Base-by-base conservation (phyloP, 1,140 invertebrate genomes). In the Dufourea novaeangliae region DNA sequence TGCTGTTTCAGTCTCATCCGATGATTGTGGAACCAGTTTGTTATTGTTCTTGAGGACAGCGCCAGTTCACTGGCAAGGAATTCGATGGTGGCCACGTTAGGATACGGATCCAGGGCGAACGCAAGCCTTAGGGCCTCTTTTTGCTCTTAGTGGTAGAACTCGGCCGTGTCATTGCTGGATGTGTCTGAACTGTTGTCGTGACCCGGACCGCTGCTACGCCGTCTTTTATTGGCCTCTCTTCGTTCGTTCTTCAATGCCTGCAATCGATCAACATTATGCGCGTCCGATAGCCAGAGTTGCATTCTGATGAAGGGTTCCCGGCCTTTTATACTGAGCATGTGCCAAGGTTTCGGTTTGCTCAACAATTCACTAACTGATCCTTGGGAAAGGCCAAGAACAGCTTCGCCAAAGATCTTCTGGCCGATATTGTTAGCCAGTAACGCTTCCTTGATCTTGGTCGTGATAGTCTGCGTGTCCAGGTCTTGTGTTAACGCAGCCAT, bases 21-120 rank as follows among this genome's bases (percentile, higher is more conserved):
- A 92, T 99, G 98, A 91, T 99, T 99, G 93, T 99, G 98, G 94
- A 99, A 99, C 98, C 98, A 99, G 91, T 99, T 99, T 22, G 97
- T 98, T 76, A 99, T 99, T 50, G 98, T 99, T 81, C 98, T 94
- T 14, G 98, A 96, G 1, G 98, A 97, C n/a, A 99, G 93, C 17
- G 95, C 96, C 10, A 99, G 93, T 90, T 99, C 98, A 22, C 95
- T 94, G 12, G 98, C 98, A 63, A 99, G 93, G 85, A 98, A 98
- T 91, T 99, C 98, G 52, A 99, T 99, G 29, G 98, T 98, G 8
- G 96, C 96, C 78, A 98, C 96, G 88, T 97, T 98, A 0, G 99
- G 99, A 90, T 99, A 99, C 0, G 98, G 98, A 91, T 99, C 98
- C 14, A 99, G 93, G 0, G 97, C 96, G 88, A 99, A 99, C 0